Evolutionary conservation across 2,113 vertebrate genomes (phyloP), one percentile per base, ranked within the genome.

Genomic region (Rhodinocichla rosea): DNA sequence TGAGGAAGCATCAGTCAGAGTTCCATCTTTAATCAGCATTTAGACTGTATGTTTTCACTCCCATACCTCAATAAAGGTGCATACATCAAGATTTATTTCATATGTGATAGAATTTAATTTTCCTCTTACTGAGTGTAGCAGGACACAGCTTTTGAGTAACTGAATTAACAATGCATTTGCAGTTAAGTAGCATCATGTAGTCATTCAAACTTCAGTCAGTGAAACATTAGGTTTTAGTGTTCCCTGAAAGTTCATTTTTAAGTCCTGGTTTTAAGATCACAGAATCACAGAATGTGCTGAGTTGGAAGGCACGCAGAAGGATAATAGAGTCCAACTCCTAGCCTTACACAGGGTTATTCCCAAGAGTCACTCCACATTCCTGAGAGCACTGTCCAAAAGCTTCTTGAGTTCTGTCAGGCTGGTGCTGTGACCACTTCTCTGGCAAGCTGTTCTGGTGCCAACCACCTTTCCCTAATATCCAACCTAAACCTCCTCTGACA

Each of bases 1-100:
- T 32, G 13, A 26, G 16, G 7, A 70, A 16, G 7, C 26, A 65
- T 33, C 9, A 53, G 16, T 15, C 0, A 0, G 23, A 6, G 3
- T 33, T 77, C 8, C 7, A 3, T 30, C 12, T 73, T 83, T 64
- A 55, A 35, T 26, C 33, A 77, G 6, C 12, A 23, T 74, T 74
- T 60, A 28, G 27, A 81, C 19, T 19, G 8, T 9, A 44, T 0
- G 1, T 82, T 92, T 79, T 60, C 8, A 57, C 0, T 1, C 4
- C 8, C 4, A 24, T 20, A 27, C 13, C 4, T 42, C 26, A 68
- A 9, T 23, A 50, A 10, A 37, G 7, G 4, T 63, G 3, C 24
- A 7, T 39, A 27, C 3, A 50, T 52, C 17, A n/a, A 32, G 9
- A 23, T 33, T 40, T 45, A 40, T 71, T 52, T 79, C 15, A 30